phyloP scores from a whole-genome alignment of 2,797 vertebrate genomes.

The Sebastes trivittatus region DNA sequence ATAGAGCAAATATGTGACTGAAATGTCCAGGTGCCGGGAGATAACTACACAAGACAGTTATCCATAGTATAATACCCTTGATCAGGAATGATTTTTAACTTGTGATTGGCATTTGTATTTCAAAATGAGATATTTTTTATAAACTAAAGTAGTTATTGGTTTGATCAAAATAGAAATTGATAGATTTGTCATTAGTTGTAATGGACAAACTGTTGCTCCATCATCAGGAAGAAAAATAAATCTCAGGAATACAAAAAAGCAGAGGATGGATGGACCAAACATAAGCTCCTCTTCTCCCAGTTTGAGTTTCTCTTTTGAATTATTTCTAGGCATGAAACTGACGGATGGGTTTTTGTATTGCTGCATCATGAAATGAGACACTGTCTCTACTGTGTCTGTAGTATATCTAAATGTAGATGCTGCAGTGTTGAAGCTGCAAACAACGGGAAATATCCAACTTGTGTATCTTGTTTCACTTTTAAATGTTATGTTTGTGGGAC shows the following conservation, averaged over 20 bases:
- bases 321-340: not conserved
- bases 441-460: slow-evolving; percentile 12
- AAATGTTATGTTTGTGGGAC: slow-evolving; percentile 15
- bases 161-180: not conserved
- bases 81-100: not conserved
- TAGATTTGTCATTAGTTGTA: not conserved
- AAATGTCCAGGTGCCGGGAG: too few species aligned
- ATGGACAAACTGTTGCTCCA: slow-evolving; percentile 33
- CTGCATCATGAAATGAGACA: not conserved
- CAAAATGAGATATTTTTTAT: too few species aligned
- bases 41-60: too few species aligned
- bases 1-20: too few species aligned
- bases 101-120: too few species aligned
- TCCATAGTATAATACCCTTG: too few species aligned
- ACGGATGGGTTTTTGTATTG: not conserved
- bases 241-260: slow-evolving; percentile 43
- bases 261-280: slow-evolving; percentile 16
- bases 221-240: slow-evolving; percentile 4
- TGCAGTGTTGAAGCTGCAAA: slow-evolving; percentile 57
- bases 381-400: not conserved
- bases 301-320: not conserved
- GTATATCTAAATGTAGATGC: slow-evolving; percentile 24
- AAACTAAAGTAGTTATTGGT: not conserved
- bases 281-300: not conserved
- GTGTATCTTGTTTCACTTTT: slow-evolving; percentile 47